Evolutionary conservation across 2,113 vertebrate genomes (phyloP).

Genomic region (Polypterus senegalus): DNA sequence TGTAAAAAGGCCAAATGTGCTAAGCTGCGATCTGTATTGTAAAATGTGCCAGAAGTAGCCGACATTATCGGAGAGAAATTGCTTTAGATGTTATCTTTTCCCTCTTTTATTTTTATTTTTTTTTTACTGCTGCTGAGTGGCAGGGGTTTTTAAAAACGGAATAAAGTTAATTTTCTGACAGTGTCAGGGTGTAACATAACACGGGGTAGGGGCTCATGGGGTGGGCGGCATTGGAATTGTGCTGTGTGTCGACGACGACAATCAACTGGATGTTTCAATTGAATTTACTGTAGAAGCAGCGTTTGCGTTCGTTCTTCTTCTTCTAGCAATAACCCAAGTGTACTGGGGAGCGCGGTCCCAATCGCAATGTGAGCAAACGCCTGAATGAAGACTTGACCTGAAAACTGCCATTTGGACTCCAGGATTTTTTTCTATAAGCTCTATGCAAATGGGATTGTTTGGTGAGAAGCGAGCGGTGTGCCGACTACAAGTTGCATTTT

Average conservation of each 20-base stretch:
- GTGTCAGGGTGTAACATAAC: constrained; percentile 36
- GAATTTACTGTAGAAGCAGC: constrained; percentile 13
- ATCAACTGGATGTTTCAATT: constrained; percentile 31
- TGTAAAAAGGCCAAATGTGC: constrained; percentile 17
- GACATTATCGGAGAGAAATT: constrained; percentile 3
- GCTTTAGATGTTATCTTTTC: constrained; percentile 32
- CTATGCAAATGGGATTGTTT: constrained; percentile 38
- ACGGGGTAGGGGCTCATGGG: constrained; percentile 24
- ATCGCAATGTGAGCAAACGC: constrained; percentile 18
- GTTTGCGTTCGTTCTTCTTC: constrained; percentile 13
- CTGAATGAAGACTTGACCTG: constrained; percentile 23
- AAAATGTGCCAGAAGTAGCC: constrained; percentile 11
- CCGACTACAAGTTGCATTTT: too few species aligned
- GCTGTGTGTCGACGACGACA: constrained; percentile 22
- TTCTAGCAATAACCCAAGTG: constrained; percentile 28
- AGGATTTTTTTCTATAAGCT: constrained; percentile 19
- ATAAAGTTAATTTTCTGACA: constrained; percentile 20
- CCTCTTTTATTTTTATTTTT: constrained; percentile 22
- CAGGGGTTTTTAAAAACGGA: constrained; percentile 21
- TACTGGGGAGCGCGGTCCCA: constrained; percentile 16
- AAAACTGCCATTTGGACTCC: constrained; percentile 15
- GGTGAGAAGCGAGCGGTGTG: constrained; percentile 14
- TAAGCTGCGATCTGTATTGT: constrained; percentile 6
- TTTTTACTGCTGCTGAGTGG: constrained; percentile 59
- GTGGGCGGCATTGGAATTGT: constrained; percentile 17